phyloP scores from a whole-genome alignment of 2,797 vertebrate species.

The Malurus splendens region DNA sequence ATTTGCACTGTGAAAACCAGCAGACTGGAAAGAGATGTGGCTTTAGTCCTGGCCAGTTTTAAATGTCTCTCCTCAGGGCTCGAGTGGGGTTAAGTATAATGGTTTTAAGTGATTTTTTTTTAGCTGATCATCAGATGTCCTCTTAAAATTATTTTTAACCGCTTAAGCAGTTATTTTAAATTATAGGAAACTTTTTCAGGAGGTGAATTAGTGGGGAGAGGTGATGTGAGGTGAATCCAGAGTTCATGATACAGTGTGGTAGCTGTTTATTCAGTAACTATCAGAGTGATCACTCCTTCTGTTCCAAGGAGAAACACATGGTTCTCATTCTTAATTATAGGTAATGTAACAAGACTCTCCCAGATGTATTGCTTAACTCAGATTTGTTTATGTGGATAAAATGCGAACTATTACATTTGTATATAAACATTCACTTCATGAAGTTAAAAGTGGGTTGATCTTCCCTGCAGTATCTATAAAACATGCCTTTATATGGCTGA shows the following conservation, averaged over 20 bases:
- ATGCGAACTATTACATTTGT: constrained; percentile 23
- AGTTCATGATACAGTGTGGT: not conserved
- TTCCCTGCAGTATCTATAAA: constrained; percentile 13
- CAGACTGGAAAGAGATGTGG: not conserved
- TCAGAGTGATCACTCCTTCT: not conserved
- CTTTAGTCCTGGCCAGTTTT: not conserved
- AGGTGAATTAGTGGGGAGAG: not conserved
- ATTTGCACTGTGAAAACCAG: not conserved
- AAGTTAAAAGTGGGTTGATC: constrained; percentile 35
- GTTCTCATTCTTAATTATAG: constrained; percentile 26
- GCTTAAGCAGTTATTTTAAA: constrained; percentile 18
- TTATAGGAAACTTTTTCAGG: not conserved
- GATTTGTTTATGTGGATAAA: constrained; percentile 38
- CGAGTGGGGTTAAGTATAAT: not conserved
- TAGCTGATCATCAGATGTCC: not conserved
- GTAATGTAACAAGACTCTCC: not conserved
- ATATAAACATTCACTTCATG: constrained; percentile 20
- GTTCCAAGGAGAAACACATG: not conserved
- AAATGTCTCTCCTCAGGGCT: not conserved
- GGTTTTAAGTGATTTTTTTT: not conserved
- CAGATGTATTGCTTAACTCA: not conserved
- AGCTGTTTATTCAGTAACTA: not conserved
- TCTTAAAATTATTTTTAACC: constrained; percentile 29
- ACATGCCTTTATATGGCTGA: constrained; percentile 60
- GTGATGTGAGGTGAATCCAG: constrained; percentile 3